These are phyloP conservation scores for Penelope pileata DNA, from an alignment of 2,113 vertebrate species.

Conservation along the genomic window DNA sequence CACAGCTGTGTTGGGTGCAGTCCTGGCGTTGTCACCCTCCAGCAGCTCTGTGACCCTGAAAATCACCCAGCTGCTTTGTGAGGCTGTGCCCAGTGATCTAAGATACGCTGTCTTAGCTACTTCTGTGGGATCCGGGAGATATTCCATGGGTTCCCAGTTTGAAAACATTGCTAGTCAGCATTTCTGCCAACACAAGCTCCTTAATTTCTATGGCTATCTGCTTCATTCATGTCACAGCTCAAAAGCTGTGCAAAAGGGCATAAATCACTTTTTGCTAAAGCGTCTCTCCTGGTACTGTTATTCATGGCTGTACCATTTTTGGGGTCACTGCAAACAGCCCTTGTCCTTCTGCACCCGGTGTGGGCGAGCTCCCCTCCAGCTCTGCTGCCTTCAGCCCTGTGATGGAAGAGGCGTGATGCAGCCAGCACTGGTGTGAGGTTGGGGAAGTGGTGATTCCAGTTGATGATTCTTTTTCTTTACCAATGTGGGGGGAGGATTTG, in stretches of 20 bases:
- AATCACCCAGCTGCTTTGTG: background rate
- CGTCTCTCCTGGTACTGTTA: background rate
- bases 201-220: background rate
- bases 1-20: background rate
- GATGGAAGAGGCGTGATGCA: background rate
- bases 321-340: background rate
- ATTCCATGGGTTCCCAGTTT: background rate
- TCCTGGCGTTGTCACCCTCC: background rate
- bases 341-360: background rate
- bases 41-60: background rate
- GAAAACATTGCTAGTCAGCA: background rate
- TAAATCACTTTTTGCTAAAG: background rate
- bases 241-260: background rate
- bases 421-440: background rate
- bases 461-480: background rate
- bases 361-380: background rate
- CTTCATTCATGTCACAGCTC: background rate
- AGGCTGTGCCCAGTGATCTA: background rate
- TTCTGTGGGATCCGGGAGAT: background rate
- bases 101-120: background rate
- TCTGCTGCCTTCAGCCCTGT: background rate
- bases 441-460: background rate
- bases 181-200: background rate
- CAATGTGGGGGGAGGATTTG: background rate
- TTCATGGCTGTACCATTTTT: background rate